Evolutionary conservation across 2,888 invertebrate species (phyloP).

Genomic region (Caenorhabditis sp.): DNA sequence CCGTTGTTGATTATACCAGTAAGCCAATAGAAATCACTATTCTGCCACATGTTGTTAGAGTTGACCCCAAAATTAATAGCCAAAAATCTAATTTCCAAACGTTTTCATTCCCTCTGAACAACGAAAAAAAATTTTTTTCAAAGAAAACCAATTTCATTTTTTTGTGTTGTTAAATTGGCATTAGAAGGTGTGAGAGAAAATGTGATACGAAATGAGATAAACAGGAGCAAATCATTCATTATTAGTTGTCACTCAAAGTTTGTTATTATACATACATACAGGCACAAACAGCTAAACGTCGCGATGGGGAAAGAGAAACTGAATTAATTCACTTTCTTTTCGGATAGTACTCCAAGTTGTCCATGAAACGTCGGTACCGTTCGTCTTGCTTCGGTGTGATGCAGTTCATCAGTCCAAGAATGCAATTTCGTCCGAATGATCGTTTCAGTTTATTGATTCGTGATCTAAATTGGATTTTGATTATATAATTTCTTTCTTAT

Average conservation of each 20-base stretch:
- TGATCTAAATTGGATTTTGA: too few species aligned
- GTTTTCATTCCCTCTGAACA: too few species aligned
- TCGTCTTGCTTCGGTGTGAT: constrained; percentile 39
- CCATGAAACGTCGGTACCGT: constrained; percentile 41
- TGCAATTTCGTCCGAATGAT: constrained; percentile 38
- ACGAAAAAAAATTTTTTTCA: too few species aligned
- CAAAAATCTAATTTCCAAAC: too few species aligned
- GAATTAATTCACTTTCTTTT: constrained; percentile 4
- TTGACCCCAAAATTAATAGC: too few species aligned
- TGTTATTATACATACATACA: background rate
- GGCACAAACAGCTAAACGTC: background rate
- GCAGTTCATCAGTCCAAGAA: constrained; percentile 34
- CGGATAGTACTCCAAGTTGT: constrained; percentile 36
- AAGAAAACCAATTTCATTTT: too few species aligned
- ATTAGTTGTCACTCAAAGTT: constrained; percentile 1
- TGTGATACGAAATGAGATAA: constrained; percentile 10
- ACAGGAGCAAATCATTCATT: constrained; percentile 38
- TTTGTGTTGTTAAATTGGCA: too few species aligned
- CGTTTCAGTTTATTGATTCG: constrained; percentile 40
- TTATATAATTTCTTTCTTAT: too few species aligned
- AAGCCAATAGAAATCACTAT: too few species aligned
- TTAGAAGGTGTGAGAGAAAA: too few species aligned
- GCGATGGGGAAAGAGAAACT: background rate
- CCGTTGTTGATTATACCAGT: too few species aligned
- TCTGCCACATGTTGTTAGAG: too few species aligned